Evolutionary conservation across 2,797 vertebrate genomes (phyloP).

Genomic region (Ispidina picta): DNA sequence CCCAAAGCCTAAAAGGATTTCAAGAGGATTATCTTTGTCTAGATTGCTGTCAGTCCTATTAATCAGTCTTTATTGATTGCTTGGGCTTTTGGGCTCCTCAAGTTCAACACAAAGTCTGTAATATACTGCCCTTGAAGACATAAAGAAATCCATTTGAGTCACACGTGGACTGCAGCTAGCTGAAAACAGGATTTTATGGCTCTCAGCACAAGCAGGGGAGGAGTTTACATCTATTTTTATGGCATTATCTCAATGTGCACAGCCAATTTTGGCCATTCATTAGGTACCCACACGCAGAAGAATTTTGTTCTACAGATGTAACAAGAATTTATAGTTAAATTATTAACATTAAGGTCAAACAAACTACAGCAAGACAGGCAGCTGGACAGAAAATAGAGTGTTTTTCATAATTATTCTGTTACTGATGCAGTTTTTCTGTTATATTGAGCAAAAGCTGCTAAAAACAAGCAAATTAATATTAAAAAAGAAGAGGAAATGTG

Average conservation of each 20-base stretch:
- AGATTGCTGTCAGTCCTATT: slow-evolving; percentile 87
- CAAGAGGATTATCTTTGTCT: slow-evolving; percentile 85
- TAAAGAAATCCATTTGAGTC: slow-evolving; percentile 32
- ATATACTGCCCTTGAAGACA: slow-evolving; percentile 45
- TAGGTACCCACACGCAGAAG: not conserved
- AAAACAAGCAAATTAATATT: not conserved
- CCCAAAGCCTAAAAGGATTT: slow-evolving; percentile 86
- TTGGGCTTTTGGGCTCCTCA: slow-evolving; percentile 84
- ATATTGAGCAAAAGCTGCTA: not conserved
- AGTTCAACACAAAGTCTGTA: slow-evolving; percentile 82
- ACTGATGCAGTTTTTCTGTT: not conserved
- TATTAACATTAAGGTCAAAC: not conserved
- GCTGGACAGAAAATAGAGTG: not conserved
- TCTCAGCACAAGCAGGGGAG: not conserved
- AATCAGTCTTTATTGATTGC: slow-evolving; percentile 90
- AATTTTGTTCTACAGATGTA: not conserved
- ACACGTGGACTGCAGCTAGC: not conserved
- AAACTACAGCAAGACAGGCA: not conserved
- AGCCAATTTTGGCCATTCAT: not conserved
- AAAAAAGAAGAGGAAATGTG: no score
- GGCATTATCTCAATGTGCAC: not conserved
- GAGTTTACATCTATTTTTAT: not conserved
- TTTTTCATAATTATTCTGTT: not conserved
- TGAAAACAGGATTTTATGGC: not conserved
- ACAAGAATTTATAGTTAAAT: not conserved